phyloP scores from a whole-genome alignment of 2,113 vertebrate genomes.

The Gulo gulo region DNA sequence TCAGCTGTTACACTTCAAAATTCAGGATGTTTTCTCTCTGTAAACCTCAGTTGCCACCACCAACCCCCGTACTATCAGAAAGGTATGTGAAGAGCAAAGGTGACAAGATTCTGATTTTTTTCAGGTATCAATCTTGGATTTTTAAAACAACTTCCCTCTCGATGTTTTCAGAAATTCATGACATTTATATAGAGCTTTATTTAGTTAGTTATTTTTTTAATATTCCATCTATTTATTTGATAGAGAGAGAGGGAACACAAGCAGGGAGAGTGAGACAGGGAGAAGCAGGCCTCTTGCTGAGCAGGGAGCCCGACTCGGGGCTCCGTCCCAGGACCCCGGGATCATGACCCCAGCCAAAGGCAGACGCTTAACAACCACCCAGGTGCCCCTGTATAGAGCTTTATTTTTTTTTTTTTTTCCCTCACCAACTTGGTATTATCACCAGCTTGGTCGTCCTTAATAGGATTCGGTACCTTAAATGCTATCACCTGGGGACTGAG shows the following conservation, averaged over 20 bases:
- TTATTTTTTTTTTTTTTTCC: neutral
- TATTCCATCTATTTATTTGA: too few relatives aligned
- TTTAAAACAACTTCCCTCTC: neutral
- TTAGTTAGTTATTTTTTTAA: too few relatives aligned
- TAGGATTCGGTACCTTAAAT: neutral
- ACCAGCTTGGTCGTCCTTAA: neutral
- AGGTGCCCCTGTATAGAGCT: too few relatives aligned
- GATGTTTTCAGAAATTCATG: neutral
- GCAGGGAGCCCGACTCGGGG: too few relatives aligned
- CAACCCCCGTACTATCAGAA: neutral
- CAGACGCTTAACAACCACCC: too few relatives aligned
- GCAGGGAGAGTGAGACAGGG: too few relatives aligned
- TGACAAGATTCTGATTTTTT: neutral
- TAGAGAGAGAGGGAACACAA: too few relatives aligned
- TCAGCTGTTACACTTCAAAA: neutral
- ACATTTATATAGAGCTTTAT: neutral
- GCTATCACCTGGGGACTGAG: neutral
- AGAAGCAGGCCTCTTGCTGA: too few relatives aligned
- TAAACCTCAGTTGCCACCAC: neutral
- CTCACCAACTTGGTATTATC: neutral
- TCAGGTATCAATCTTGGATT: neutral
- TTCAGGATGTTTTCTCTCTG: neutral
- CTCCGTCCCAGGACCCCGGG: too few relatives aligned
- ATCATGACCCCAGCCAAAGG: too few relatives aligned
- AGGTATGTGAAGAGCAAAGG: neutral